A percentile compares a stretch with the other conserved stretches of the same genome.
phyloP scores from a whole-genome alignment of 2,113 vertebrate species.

The Sinocyclocheilus anshuiensis region DNA sequence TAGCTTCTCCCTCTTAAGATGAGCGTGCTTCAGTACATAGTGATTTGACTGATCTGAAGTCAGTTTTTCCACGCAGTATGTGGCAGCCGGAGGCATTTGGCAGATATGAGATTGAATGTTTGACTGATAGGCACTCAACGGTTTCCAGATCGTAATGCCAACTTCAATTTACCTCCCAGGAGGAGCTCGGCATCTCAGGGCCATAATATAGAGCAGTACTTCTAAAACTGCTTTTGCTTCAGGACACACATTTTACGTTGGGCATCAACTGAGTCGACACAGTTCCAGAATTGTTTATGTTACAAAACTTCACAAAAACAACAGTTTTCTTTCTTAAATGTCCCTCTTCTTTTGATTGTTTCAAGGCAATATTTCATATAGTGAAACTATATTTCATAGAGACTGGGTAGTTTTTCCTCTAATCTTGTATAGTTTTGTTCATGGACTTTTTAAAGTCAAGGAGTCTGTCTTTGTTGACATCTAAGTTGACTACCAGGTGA shows the following conservation, averaged over 20 bases:
- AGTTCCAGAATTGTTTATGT: background rate
- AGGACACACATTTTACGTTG: background rate
- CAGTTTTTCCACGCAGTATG: constrained; percentile 23
- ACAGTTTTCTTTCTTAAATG: background rate
- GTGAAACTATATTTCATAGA: background rate
- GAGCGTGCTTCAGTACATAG: constrained; percentile 20
- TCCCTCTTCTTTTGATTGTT: background rate
- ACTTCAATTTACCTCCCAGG: constrained; percentile 23
- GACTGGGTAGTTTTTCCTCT: too few relatives aligned
- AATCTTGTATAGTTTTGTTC: too few relatives aligned
- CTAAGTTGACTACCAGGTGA: background rate
- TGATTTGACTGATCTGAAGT: constrained; percentile 42
- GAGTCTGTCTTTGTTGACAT: too few relatives aligned
- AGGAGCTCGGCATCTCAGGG: background rate
- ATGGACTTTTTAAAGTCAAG: too few relatives aligned
- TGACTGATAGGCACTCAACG: constrained; percentile 26
- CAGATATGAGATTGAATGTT: constrained; percentile 37
- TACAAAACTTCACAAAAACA: background rate
- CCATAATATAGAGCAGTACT: background rate
- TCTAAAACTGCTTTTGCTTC: background rate
- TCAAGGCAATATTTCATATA: background rate
- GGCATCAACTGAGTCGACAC: background rate
- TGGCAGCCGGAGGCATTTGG: constrained; percentile 33
- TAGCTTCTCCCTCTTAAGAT: constrained; percentile 20
- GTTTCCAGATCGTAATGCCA: constrained; percentile 26